Evolutionary conservation across 2,888 invertebrate species (phyloP).

Genomic region (Acrobasis consociella): DNA sequence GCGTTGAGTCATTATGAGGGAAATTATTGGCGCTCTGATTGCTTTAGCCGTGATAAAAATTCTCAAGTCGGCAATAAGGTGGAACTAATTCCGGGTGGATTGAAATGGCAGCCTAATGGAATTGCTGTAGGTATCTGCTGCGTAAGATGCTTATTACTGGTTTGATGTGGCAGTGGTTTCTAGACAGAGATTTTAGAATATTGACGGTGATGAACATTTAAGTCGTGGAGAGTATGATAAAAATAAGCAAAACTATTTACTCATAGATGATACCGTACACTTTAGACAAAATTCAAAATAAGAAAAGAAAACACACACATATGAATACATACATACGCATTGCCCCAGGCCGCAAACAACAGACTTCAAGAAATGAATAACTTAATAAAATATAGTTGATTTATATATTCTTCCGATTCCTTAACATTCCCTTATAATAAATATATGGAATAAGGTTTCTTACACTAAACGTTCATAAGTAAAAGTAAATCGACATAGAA

Average conservation of each 20-base stretch:
- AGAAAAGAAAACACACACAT: too few relatives aligned
- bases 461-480: too few relatives aligned
- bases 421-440: too few relatives aligned
- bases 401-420: neutral
- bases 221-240: too few relatives aligned
- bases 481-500: neutral
- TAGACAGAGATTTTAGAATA: slow-evolving; percentile 22
- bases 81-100: slow-evolving; percentile 79
- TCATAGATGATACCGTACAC: too few relatives aligned
- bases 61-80: slow-evolving; percentile 81
- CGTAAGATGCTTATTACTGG: slow-evolving; percentile 27
- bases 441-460: neutral
- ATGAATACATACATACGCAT: too few relatives aligned
- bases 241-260: too few relatives aligned
- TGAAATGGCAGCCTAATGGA: slow-evolving; percentile 60
- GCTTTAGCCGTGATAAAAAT: slow-evolving; percentile 82
- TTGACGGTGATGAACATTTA: neutral
- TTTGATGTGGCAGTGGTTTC: slow-evolving; percentile 27
- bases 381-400: too few relatives aligned
- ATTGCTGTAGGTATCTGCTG: slow-evolving; percentile 34
- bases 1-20: slow-evolving; percentile 80
- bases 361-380: too few relatives aligned
- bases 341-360: too few relatives aligned
- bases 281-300: too few relatives aligned
- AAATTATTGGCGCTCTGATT: slow-evolving; percentile 83